Base-by-base conservation (phyloP, 2,888 invertebrate species). In the Mesochorus sp. region DNA sequence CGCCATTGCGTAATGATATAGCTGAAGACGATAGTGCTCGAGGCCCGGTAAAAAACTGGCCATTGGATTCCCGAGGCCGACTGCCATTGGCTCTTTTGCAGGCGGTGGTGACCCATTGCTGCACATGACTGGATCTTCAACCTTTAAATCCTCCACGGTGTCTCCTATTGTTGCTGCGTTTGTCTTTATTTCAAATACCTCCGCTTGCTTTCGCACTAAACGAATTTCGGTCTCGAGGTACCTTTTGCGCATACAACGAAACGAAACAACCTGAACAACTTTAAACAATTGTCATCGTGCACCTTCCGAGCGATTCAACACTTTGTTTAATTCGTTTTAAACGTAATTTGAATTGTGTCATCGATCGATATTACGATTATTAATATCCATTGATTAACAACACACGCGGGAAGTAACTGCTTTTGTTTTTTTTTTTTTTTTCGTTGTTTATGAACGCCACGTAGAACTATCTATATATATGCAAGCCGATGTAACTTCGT, bases 1-100 rank as follows among this genome's bases (percentile, higher is more conserved):
- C 5, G 96, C 96, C 89, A 97, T 94, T 66, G 97, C 97, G 91
- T 97, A 97, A 91, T 97, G 97, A 91, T 97, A 97, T 0, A 97
- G 92, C 86, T 97, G 97, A 2, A 97, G 91, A 3, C 97, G 94
- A 89, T 97, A 97, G 88, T 97, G 96, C 87, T 97, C 97, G 80
- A 95, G 92, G 12, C 95, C 95, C 0, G 93, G 92, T 1, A 91
- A 64, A 47, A 91, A 87, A 3, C 88, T 86, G 17, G 89, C 84
- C 86, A 89, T 89, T 0, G 91, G 88, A 61, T 87, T 88, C 1
- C 88, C 85, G 12, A 90, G 74, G 2, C 88, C 87, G 66, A 89
- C 87, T 59, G 88, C 84, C 14, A 90, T 55, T 3, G 90, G 87
- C 19, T 87, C 90, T 83, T 85, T 90, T 49, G 85, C 84, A 62